A percentile compares a stretch with the other conserved stretches of the same genome.
These are phyloP conservation scores for Coregonus sp. DNA, from an alignment of 2,797 vertebrate genomes.

Conservation along the genomic window DNA sequence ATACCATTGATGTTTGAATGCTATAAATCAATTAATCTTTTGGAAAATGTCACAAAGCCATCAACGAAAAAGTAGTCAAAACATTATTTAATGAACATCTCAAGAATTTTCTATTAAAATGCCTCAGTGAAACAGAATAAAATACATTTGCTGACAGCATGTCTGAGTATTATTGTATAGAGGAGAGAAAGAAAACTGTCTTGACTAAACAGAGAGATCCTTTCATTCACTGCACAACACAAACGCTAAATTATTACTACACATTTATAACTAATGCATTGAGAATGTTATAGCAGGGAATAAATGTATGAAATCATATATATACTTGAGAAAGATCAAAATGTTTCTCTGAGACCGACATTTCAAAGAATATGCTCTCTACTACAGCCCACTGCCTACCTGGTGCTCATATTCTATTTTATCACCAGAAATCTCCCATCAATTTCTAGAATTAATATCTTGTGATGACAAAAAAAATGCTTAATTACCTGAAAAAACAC, in stretches of 20 bases:
- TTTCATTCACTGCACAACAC: not conserved
- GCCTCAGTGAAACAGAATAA: not conserved
- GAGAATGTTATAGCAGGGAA: not conserved
- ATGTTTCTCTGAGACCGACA: not conserved
- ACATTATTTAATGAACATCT: not conserved
- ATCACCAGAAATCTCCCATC: not conserved
- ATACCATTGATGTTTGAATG: not conserved
- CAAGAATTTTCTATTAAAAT: not conserved
- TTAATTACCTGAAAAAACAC: conserved; percentile 24
- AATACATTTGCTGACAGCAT: not conserved
- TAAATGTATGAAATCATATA: not conserved
- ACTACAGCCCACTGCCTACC: not conserved
- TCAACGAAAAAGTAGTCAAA: not conserved
- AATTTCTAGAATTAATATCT: conserved; percentile 7
- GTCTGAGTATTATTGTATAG: not conserved
- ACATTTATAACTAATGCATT: not conserved
- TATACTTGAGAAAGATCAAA: not conserved
- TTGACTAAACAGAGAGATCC: not conserved
- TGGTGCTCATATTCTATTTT: not conserved
- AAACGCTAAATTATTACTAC: not conserved
- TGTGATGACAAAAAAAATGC: conserved; percentile 3
- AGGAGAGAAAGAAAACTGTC: not conserved
- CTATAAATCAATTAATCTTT: not conserved
- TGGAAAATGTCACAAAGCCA: not conserved
- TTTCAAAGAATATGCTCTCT: not conserved